Base-by-base conservation (phyloP, 1,140 invertebrate genomes). In the Gryon sp. region DNA sequence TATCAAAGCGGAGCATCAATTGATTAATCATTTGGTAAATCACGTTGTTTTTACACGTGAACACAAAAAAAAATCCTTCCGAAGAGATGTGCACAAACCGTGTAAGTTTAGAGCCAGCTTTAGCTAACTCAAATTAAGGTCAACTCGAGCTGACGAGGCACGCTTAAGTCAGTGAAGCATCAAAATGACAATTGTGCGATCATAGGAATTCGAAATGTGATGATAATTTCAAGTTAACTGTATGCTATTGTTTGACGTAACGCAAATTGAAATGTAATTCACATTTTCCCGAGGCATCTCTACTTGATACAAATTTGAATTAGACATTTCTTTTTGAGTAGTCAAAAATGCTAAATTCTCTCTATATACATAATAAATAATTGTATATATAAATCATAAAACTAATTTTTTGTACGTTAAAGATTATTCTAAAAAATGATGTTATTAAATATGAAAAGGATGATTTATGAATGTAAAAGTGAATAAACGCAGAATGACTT, bases 61-160 rank as follows among this genome's bases (percentile, higher is more conserved):
- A 7, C 40, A 72, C 62, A 63, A 63, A 63, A n/a, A n/a, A n/a
- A n/a, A n/a, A n/a, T n/a, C n/a, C n/a, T n/a, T n/a, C n/a, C n/a
- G 32, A 15, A 7, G 22, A 30, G 26, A 40, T 52, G 18, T 34
- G 48, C 68, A 11, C 40, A 48, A 55, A 55, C 30, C 28, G 30
- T 63, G 57, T 55, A 55, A 72, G 57, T 62, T n/a, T 72, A 32
- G 48, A 53, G 41, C 50, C n/a, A 32, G 57, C 32, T 72, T 72
- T 62, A 72, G 68, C 68, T 57, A 72, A 63, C 40, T 72, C 48
- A 72, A 72, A 72, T 72, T 72, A 72, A 72, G 68, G 68, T 72
- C 68, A 72, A 46, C 68, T 63, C 68, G 45, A 46, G 68, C 57
- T 72, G 68, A 60, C 57, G 68, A 72, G 38, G 68, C 55, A 62